Evolutionary conservation across 2,888 invertebrate genomes (phyloP), one percentile per base, ranked within the genome.

Genomic region (Chymomyza amoena): DNA sequence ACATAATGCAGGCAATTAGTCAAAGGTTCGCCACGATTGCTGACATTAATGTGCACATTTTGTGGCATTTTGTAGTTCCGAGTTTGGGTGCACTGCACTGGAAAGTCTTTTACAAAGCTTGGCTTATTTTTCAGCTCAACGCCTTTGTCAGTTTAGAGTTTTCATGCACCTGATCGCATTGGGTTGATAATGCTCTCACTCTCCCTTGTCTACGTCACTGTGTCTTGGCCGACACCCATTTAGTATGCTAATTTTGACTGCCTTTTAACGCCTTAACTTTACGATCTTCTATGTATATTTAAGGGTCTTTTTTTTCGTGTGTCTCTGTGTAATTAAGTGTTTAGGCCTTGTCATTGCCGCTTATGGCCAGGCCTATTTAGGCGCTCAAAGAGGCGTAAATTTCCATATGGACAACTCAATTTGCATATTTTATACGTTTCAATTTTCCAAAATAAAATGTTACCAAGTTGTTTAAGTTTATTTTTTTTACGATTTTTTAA

Each of bases 21-120:
- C 84, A 88, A 87, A 79, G 70, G 36, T 25, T 7, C 51, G 61
- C 36, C 28, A 25, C 69, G 54, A 67, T 50, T 64, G 62, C 78
- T 77, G 86, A 86, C 86, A 86, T 81, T 86, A 84, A 86, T 86
- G 86, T 78, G 81, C 75, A 73, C 81, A 78, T 78, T 81, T 80
- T 81, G 68, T 73, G 83, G 74, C 78, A 79, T 82, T 87, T 83
- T 85, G 81, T 83, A 61, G 16, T 54, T 54, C 4, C 39, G 39
- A 45, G 39, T 6, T 13, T 45, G 3, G 39, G 13, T 45, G 9
- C 36, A 36, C 36, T 9, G 7, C 36, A 36, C 36, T 36, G 3
- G 39, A 13, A 10, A 13, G 32, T 32, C 1, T 6, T 7, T 32
- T 1, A 36, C 36, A 36, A 6, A 36, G 1, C 36, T 15, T 45